A percentile compares a stretch with the other conserved stretches of the same genome.
phyloP scores from a whole-genome alignment of 2,888 invertebrate genomes.

The Melinopterus prodromus region DNA sequence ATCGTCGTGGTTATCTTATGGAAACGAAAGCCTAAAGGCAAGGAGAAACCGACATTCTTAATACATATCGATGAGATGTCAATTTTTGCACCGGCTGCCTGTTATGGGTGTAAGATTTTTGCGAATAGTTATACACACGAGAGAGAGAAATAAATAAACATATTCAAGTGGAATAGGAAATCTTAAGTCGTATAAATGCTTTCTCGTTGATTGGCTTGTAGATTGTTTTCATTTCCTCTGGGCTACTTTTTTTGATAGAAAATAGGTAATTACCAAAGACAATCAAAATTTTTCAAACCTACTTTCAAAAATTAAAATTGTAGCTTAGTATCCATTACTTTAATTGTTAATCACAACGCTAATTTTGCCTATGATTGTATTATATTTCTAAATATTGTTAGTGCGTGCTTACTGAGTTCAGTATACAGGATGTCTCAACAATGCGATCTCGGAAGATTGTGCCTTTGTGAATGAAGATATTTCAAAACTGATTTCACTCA shows the following conservation, averaged over 20 bases:
- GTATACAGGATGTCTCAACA: too few species aligned
- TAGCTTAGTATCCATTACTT: too few species aligned
- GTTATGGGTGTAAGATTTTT: neutral
- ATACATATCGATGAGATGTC: slow-evolving; percentile 16
- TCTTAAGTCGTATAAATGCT: neutral
- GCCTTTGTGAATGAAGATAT: too few species aligned
- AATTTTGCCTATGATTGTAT: too few species aligned
- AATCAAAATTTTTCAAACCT: too few species aligned
- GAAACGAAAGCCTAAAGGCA: slow-evolving; percentile 8
- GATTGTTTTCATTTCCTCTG: neutral
- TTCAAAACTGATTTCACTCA: too few species aligned
- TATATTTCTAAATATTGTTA: too few species aligned
- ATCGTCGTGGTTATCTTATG: slow-evolving; percentile 14
- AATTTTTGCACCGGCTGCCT: neutral
- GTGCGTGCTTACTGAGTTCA: too few species aligned
- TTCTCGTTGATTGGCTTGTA: neutral
- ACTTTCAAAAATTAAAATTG: too few species aligned
- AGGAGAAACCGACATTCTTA: slow-evolving; percentile 17
- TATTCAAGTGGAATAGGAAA: neutral
- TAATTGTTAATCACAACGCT: too few species aligned
- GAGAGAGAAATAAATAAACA: neutral
- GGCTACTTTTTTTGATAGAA: neutral
- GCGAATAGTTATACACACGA: neutral
- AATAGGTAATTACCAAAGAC: neutral
- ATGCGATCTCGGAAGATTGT: too few species aligned